These are phyloP conservation scores for Ganaspis sp. DNA, from an alignment of 1,140 invertebrate species.

Conservation along the genomic window DNA sequence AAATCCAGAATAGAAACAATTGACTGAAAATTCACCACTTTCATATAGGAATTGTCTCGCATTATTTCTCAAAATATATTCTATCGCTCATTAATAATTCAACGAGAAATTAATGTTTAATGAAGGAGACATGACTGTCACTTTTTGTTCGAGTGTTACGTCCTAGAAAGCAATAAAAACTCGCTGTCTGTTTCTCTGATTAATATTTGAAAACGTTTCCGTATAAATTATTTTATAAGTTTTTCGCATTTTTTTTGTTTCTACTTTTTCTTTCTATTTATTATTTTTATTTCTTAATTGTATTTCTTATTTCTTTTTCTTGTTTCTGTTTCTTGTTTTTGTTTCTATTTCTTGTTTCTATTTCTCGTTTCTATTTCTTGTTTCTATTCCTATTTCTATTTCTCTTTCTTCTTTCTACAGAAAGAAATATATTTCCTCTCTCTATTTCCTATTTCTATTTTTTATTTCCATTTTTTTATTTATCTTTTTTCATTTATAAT, in stretches of 20 bases:
- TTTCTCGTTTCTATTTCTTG: too few species aligned
- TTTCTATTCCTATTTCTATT: too few species aligned
- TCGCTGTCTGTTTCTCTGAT: not conserved
- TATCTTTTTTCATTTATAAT: not conserved
- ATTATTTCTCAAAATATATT: conserved; percentile 28
- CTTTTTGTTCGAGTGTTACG: conserved; percentile 16
- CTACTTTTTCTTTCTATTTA: not conserved
- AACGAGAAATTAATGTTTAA: conserved; percentile 25
- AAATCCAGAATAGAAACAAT: not conserved
- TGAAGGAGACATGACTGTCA: conserved; percentile 26
- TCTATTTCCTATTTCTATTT: not conserved
- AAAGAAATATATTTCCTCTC: not conserved
- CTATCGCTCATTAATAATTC: conserved; percentile 27
- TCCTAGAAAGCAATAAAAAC: conserved; percentile 3
- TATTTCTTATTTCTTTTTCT: not conserved
- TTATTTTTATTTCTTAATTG: not conserved
- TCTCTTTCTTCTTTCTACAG: too few species aligned
- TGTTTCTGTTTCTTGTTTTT: too few species aligned
- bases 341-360: too few species aligned
- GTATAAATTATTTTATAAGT: not conserved
- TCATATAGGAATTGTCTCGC: not conserved
- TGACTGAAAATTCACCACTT: not conserved
- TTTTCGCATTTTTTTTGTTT: not conserved
- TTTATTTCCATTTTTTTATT: not conserved
- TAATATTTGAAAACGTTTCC: conserved; percentile 1